These are phyloP conservation scores for Heterochromis multidens DNA, from an alignment of 2,113 vertebrate species.

Conservation along the genomic window DNA sequence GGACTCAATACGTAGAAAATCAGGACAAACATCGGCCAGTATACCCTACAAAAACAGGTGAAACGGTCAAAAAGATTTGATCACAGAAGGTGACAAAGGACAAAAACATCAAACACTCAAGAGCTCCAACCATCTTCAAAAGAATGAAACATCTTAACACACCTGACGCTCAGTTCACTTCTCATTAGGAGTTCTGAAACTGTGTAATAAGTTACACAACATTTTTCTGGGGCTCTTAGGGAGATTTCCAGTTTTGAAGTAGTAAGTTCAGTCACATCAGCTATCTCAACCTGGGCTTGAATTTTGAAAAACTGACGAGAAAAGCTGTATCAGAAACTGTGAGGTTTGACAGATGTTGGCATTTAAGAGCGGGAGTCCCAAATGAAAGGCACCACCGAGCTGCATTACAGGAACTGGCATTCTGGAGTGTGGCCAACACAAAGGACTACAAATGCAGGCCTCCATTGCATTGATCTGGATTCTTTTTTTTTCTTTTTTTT, in stretches of 20 bases:
- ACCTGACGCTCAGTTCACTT: background rate
- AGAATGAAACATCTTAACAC: background rate
- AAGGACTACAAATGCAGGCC: background rate
- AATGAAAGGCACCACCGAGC: background rate
- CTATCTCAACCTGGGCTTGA: background rate
- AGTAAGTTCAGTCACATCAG: background rate
- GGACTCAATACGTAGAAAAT: slow-evolving; percentile 90
- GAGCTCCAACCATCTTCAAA: background rate
- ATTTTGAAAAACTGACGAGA: background rate
- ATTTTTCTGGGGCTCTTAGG: background rate
- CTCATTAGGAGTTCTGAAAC: background rate
- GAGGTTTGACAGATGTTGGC: background rate
- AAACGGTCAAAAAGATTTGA: background rate
- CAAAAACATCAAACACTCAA: background rate
- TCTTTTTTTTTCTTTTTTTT: background rate
- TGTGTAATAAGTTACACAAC: background rate
- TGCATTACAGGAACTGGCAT: background rate
- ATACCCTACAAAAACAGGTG: slow-evolving; percentile 72
- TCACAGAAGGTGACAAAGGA: background rate
- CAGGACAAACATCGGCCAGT: slow-evolving; percentile 94
- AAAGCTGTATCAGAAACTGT: background rate
- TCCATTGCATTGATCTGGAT: background rate
- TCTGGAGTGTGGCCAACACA: background rate
- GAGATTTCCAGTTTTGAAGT: background rate
- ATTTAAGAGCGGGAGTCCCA: background rate